A percentile compares a stretch with the other conserved stretches of the same genome.
These are phyloP conservation scores for Thunnus maccoyii DNA, from an alignment of 2,113 vertebrate species.

Conservation along the genomic window DNA sequence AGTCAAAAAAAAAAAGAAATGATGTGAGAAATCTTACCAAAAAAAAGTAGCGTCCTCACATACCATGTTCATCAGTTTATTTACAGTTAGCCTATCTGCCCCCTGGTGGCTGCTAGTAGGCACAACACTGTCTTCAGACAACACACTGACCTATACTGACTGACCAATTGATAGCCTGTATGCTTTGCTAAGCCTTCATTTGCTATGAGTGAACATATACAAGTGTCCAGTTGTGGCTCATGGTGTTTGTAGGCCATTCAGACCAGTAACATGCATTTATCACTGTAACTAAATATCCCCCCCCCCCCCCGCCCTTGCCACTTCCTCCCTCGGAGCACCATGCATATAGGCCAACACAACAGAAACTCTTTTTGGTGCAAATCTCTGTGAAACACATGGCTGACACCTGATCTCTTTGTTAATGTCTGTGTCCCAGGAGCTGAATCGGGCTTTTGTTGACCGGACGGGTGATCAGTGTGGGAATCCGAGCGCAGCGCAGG, in stretches of 20 bases:
- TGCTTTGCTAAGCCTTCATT: neutral
- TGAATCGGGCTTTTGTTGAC: constrained; percentile 78
- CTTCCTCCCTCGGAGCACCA: neutral
- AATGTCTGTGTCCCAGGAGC: constrained; percentile 71
- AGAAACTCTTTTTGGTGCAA: constrained; percentile 51
- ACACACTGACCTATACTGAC: neutral
- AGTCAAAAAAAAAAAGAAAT: too few species aligned
- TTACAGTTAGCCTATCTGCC: neutral
- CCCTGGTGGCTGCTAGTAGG: constrained; percentile 15
- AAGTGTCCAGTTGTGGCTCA: constrained; percentile 41
- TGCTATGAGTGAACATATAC: neutral
- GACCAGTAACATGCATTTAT: constrained; percentile 27
- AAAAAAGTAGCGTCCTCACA: neutral
- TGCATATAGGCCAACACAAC: constrained; percentile 35
- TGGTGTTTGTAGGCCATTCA: constrained; percentile 28
- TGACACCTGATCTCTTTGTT: constrained; percentile 65
- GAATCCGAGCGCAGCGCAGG: constrained; percentile 73
- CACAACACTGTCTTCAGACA: neutral
- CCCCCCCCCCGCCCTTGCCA: neutral
- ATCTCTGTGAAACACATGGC: constrained; percentile 27
- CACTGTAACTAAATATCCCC: constrained; percentile 57
- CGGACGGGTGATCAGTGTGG: constrained; percentile 74
- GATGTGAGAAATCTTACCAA: too few species aligned
- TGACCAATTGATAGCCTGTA: neutral
- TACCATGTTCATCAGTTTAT: neutral